Evolutionary conservation across 2,888 invertebrate genomes (phyloP), one percentile per base, ranked within the genome.

Genomic region (Sminthurides aquaticus): DNA sequence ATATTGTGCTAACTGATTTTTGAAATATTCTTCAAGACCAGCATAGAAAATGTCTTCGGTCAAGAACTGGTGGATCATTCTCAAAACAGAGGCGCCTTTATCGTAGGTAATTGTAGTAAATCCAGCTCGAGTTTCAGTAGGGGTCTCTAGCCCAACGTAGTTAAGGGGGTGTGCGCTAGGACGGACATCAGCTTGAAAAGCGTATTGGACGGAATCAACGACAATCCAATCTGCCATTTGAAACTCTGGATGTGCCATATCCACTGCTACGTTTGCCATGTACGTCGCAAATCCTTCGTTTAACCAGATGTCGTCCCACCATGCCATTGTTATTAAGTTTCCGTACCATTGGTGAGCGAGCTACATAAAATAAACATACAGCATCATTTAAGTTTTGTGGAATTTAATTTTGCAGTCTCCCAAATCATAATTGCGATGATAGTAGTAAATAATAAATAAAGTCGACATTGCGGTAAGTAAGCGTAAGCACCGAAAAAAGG

Each of bases 71-170:
- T 68, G 29, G 62, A 67, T 69, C 73, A 73, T 73, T 11, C 73
- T 57, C 22, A 71, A n/a, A 5, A 64, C 57, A 24, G 60, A 60
- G 18, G 65, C 61, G n/a, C 85, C 87, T 76, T 90, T 89, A 70
- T 84, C 84, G 75, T 89, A 89, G 0, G 85, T 82, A 65, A 89
- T 83, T 1, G 80, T 81, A 48, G 85, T 84, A 74, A 89, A 89
- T 79, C 3, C 80, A 79, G 8, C 24, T 43, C 63, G n/a, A 2
- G 60, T 83, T 68, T 87, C 81, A 0, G 76, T 75, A 0, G 85
- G 85, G 5, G 83, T 84, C 8, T 81, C 3, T 20, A 63, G 22
- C 5, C 5, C 81, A 0, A 86, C 83, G 0, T 78, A 75, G 58
- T 83, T 80, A 5, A 70, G 54, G 2, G 70, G 70, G 48, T 72